Conservation (phyloP, 2,888 invertebrate genomes). For the Proisotoma minuta region DNA sequence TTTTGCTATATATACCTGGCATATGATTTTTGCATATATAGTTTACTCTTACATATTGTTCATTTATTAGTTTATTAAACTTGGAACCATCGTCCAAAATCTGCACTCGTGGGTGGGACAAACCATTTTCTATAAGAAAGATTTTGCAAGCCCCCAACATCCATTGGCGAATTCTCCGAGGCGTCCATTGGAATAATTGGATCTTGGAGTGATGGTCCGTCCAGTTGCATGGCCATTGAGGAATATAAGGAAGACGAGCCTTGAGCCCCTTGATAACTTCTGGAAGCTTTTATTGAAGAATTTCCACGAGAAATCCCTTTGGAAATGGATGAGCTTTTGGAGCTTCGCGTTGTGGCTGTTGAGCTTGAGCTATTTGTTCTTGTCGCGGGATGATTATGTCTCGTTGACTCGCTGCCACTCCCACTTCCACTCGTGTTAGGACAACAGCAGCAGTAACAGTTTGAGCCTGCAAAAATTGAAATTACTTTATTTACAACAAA, state of each 20-base stretch:
- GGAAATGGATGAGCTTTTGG: constrained; percentile 15
- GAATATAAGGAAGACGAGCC: constrained; percentile 7
- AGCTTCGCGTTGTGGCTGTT: constrained; percentile 15
- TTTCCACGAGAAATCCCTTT: not conserved
- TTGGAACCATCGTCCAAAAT: constrained; percentile 44
- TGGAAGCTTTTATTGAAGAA: not conserved
- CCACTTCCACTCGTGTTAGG: constrained; percentile 34
- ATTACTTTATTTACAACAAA: too few relatives aligned
- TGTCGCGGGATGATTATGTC: constrained; percentile 15
- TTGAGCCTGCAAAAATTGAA: constrained; percentile 27
- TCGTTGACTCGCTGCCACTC: not conserved
- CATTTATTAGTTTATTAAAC: constrained; percentile 27
- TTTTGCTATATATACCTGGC: not conserved
- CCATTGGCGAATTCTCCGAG: not conserved
- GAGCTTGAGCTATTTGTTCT: not conserved
- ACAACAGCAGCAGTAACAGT: constrained; percentile 46
- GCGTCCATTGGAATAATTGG: not conserved
- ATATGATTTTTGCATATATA: not conserved
- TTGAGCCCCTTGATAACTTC: not conserved
- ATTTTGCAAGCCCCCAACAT: not conserved
- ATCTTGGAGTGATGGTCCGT: too few relatives aligned
- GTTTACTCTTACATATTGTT: not conserved
- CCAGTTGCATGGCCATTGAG: constrained; percentile 11
- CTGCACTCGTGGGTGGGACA: constrained; percentile 14
- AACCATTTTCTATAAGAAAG: constrained; percentile 42